Evolutionary conservation across 1,140 invertebrate genomes (phyloP), one percentile per base, ranked within the genome.

Genomic region (Potamilus streckersoni): DNA sequence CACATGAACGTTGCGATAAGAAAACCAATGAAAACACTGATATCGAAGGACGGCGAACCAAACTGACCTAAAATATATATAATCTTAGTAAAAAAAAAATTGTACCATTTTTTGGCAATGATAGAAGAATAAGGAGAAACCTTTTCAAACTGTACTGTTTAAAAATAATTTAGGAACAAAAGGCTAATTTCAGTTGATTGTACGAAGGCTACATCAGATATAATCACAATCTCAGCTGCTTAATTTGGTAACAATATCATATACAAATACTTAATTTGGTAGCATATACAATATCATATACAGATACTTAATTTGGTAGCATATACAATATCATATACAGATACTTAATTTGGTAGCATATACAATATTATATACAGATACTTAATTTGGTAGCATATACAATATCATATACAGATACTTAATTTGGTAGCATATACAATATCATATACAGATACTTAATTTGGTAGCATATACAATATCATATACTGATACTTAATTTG

Each of bases 1-100:
- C 86, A 86, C 8, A 87, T 78, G 2, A 89, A 19, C 1, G 85
- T 85, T 16, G 81, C 83, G 20, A 85, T 80, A 13, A 89, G 38
- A 70, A 87, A 86, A 27, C 82, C 82, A 31, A 85, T 58, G 49
- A 86, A 79, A 2, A 81, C 84, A 20, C 79, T 83, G 4, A n/a
- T n/a, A 31, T 60, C 69, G 20, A 74, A 74, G 12, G 59, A 23
- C 14, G 62, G 49, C 17, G 66, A n/a, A 17, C 73, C 73, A 67
- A 74, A 74, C 27, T 74, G 73, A 61, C 73, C 73, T 74, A 38
- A 19, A 4, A 31, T 8, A 61, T 15, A 78, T 31, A 62, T 74
- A 78, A 49, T 49, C 38, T 49, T 49, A 49, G 38, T 6, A 49
- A 49, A 8, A 49, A 49, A 8, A 49, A 49, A 6, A 0, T 49